These are phyloP conservation scores for Notoglanidium macrostoma DNA, from an alignment of 2,797 vertebrate genomes.

Conservation along the genomic window DNA sequence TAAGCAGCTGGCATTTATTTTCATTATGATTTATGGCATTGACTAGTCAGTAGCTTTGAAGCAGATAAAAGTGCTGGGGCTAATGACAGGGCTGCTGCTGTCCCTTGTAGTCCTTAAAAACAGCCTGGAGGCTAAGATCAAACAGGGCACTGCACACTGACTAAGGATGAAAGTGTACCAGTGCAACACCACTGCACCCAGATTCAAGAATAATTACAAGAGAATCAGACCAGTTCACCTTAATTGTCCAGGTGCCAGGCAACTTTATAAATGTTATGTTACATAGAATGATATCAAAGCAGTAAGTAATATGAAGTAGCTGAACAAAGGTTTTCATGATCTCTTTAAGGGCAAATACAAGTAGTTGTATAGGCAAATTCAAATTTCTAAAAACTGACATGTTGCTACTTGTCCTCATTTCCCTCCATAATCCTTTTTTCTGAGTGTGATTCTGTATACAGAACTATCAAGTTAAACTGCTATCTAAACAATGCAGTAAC, in stretches of 20 bases:
- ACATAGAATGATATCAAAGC: conserved; percentile 37
- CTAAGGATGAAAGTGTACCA: conserved; percentile 49
- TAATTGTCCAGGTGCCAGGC: conserved; percentile 42
- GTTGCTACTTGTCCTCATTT: background rate
- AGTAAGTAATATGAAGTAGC: conserved; percentile 28
- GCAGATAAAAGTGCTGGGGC: conserved; percentile 55
- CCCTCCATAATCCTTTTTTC: background rate
- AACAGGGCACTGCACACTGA: conserved; percentile 36
- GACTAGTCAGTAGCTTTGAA: conserved; percentile 55
- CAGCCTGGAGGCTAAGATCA: conserved; percentile 56
- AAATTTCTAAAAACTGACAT: conserved; percentile 5
- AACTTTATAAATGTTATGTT: conserved; percentile 39
- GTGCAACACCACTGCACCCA: conserved; percentile 29
- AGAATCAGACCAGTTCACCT: conserved; percentile 43
- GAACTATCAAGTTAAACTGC: background rate
- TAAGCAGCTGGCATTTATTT: conserved; percentile 47
- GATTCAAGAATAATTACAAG: conserved; percentile 47
- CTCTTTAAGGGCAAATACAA: background rate
- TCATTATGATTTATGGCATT: conserved; percentile 50
- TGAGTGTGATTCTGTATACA: background rate
- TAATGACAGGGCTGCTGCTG: conserved; percentile 56
- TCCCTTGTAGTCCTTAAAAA: conserved; percentile 54
- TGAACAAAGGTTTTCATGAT: conserved; percentile 25
- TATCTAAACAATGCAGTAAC: background rate
- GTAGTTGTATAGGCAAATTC: background rate